These are phyloP conservation scores for Myrmophylax atrothorax DNA, from an alignment of 2,113 vertebrate species.

Conservation along the genomic window DNA sequence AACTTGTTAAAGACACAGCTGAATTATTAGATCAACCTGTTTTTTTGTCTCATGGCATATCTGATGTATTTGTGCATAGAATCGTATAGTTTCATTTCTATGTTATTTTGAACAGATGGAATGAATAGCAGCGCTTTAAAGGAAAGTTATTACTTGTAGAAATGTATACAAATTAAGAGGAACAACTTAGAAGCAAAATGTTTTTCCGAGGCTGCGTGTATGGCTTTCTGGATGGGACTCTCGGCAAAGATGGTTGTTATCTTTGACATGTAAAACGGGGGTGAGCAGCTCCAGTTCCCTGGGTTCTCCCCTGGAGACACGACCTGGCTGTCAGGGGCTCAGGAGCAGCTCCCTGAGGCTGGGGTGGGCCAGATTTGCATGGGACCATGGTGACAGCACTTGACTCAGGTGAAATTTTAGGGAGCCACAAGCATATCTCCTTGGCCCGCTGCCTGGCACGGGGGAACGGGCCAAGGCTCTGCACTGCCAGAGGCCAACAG, in stretches of 20 bases:
- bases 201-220: neutral
- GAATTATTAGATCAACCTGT: conserved; percentile 45
- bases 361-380: neutral
- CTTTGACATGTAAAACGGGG: neutral
- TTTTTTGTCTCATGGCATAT: conserved; percentile 4
- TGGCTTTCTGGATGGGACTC: neutral
- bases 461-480: neutral
- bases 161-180: conserved; percentile 35
- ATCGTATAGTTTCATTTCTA: neutral
- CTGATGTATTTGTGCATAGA: neutral
- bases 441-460: neutral
- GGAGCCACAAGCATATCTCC: fast-evolving
- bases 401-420: neutral
- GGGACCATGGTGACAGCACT: neutral
- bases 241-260: neutral
- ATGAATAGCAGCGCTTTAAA: neutral
- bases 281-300: neutral
- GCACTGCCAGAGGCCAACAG: neutral
- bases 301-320: neutral
- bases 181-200: conserved; percentile 7
- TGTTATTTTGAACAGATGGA: conserved; percentile 19
- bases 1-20: conserved; percentile 37
- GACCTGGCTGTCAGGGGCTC: neutral
- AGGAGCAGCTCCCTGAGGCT: neutral
- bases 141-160: conserved; percentile 29